Evolutionary conservation across 1,140 invertebrate species (phyloP), one percentile per base, ranked within the genome.

Genomic region (Achroia grisella): DNA sequence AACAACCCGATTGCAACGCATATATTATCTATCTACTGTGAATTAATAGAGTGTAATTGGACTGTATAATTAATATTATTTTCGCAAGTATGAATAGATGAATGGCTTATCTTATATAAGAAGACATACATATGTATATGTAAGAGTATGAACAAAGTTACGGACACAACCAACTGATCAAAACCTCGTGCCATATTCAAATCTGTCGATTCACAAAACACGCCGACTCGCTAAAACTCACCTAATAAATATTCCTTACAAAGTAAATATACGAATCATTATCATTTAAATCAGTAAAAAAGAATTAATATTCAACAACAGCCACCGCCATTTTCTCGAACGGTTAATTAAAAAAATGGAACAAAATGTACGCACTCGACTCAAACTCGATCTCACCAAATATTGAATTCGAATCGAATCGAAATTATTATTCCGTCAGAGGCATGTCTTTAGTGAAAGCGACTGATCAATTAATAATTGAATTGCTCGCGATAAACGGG

Each of bases 351-450:
- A 40, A 32, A 28, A 35, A 40, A 30, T n/a, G 9, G 34, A 17
- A 33, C 28, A 5, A 29, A 41, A 40, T 6, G 28, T 6, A 39
- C 1, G 35, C 11, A 37, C 13, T 30, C 23, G 35, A 36, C 28
- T 8, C 33, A 14, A 35, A 36, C 28, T 13, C 33, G 33, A 35
- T 14, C 12, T 35, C 8, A 23, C 17, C 17, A 23, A 23, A 35
- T 30, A 39, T 37, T 37, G 44, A 37, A 45, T 30, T 31, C 27
- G n/a, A 12, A 27, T 29, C 12, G 39, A 10, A 12, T 35, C 39
- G 39, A 62, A 64, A 61, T 63, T 61, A 68, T 64, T 55, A 57
- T 57, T 52, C 60, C 64, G 61, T 64, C 57, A 68, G 41, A 23
- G 50, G 35, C 64, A 64, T 44, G 46, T 51, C 43, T 14, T 23